Evolutionary conservation across 2,113 vertebrate genomes (phyloP), one percentile per base, ranked within the genome.

Genomic region (Mystacornis crossleyi): DNA sequence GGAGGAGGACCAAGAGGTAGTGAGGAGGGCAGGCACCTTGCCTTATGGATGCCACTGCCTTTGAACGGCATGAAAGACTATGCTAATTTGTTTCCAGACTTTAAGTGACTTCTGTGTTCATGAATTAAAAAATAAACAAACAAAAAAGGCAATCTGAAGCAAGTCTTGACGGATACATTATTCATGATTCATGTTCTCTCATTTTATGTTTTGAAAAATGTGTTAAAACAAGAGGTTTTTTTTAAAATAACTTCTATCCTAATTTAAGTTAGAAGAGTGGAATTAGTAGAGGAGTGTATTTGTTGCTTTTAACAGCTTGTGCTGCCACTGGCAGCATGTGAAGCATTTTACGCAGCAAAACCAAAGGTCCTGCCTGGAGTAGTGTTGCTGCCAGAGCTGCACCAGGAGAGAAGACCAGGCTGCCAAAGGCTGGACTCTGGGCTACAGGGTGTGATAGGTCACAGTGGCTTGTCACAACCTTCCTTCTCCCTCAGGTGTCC

Each of bases 71-170:
- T 78, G 67, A 96, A 96, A 97, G 75, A 89, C 70, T 28, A 53
- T 75, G 50, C 87, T 83, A 90, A 94, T 97, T 95, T 88, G 50
- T 83, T 87, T 88, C 96, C 73, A 81, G 75, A 74, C 51, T 96
- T 96, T 90, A 96, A 96, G 75, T 79, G 91, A 88, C 81, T 95
- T 83, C 61, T 66, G 38, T 64, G 90, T 93, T 93, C 88, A 86
- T 95, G 86, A 94, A 94, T 95, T 97, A 69, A 91, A 90, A 94
- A 81, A 65, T 64, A 87, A 93, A 92, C 91, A 95, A 93, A 96
- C 77, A 90, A 87, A 94, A 90, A 89, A 96, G 65, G 87, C 92
- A 95, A 83, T 93, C 90, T 94, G 92, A 96, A 95, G 91, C 72
- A 93, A 94, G 95, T 97, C 94, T 94, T 77, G 50, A 55, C 0